A percentile compares a stretch with the other conserved stretches of the same genome.
These are phyloP conservation scores for Dolichallabes microphthalmus DNA, from an alignment of 2,113 vertebrate genomes.

Conservation along the genomic window DNA sequence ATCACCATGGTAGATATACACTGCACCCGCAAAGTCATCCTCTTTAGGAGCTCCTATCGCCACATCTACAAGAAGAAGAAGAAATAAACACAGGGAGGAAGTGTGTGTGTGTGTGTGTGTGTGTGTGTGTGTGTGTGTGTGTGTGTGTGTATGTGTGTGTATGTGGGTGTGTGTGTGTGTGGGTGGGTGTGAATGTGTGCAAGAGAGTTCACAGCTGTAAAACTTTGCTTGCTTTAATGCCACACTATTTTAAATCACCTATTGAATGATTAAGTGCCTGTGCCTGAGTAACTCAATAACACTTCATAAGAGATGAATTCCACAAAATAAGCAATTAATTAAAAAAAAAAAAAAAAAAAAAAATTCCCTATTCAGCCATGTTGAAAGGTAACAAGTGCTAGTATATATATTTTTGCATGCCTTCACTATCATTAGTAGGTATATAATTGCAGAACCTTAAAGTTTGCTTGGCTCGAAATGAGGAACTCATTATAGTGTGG, in stretches of 20 bases:
- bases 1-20: conserved; percentile 95
- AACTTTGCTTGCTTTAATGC: conserved; percentile 53
- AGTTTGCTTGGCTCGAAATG: not conserved
- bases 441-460: not conserved
- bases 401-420: not conserved
- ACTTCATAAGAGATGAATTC: conserved; percentile 65
- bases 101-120: conserved; percentile 1
- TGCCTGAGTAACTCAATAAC: conserved; percentile 56
- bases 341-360: no score
- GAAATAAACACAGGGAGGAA: conserved; percentile 4
- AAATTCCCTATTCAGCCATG: not conserved
- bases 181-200: not conserved
- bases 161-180: not conserved
- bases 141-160: no score
- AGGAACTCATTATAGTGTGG: not conserved
- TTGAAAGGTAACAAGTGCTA: not conserved
- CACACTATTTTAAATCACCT: conserved; percentile 56
- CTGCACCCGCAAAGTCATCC: conserved; percentile 84
- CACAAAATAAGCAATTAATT: conserved; percentile 58
- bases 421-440: not conserved
- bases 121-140: not conserved
- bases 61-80: conserved; percentile 77
- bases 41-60: conserved; percentile 93
- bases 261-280: conserved; percentile 66
- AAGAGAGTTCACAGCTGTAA: conserved; percentile 45